A percentile compares a stretch with the other conserved stretches of the same genome.
phyloP scores from a whole-genome alignment of 2,113 vertebrate species.

The Phoxinus phoxinus region DNA sequence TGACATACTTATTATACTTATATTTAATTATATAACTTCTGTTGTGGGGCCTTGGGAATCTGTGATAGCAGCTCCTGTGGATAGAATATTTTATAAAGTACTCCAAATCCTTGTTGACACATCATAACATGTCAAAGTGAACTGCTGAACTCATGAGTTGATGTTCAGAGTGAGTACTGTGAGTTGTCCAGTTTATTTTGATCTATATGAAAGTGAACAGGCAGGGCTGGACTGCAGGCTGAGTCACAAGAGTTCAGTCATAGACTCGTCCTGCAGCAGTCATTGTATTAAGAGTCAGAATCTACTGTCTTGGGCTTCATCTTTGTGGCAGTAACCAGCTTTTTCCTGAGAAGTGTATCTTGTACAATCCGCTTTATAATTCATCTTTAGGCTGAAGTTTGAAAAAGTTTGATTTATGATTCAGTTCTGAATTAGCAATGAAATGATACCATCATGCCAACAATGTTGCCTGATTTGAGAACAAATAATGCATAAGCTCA shows the following conservation, averaged over 20 bases:
- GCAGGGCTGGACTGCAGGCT: slow-evolving; percentile 28
- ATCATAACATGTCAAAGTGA: slow-evolving; percentile 15
- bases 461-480: slow-evolving; percentile 10
- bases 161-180: slow-evolving; percentile 9
- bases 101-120: slow-evolving; percentile 5
- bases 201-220: slow-evolving; percentile 38
- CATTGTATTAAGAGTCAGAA: slow-evolving; percentile 34
- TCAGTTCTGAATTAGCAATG: not conserved
- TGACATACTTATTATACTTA: no score
- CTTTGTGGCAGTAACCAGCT: not conserved
- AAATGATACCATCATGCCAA: not conserved
- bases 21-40: no score
- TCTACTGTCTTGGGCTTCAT: slow-evolving; percentile 4
- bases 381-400: not conserved
- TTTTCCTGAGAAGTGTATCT: not conserved
- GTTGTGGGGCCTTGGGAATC: not conserved
- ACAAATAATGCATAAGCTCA: slow-evolving; percentile 31
- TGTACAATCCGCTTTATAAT: not conserved
- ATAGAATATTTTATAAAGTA: not conserved
- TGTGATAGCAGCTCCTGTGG: not conserved
- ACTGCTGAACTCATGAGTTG: not conserved
- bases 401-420: not conserved
- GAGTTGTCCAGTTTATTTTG: slow-evolving; percentile 35
- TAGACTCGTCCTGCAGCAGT: slow-evolving; percentile 23
- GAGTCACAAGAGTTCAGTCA: slow-evolving; percentile 37